A percentile compares a stretch with the other conserved stretches of the same genome.
phyloP scores from a whole-genome alignment of 2,888 invertebrate genomes.

The Pyralis farinalis region DNA sequence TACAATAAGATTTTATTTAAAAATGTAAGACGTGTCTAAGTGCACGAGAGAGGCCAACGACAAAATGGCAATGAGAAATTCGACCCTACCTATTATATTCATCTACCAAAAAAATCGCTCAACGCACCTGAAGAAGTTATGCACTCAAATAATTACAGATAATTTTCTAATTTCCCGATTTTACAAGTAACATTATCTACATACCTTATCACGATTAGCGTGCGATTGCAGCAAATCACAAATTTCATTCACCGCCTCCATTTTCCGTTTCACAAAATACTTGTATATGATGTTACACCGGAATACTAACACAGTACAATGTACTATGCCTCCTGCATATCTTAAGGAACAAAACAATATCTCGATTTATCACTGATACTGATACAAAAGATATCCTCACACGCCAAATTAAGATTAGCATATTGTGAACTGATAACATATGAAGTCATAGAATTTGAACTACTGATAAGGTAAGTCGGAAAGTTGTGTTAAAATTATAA shows the following conservation, averaged over 20 bases:
- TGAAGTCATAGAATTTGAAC: too few species aligned
- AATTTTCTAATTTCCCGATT: too few species aligned
- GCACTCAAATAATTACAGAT: too few species aligned
- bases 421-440: neutral
- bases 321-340: neutral
- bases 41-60: too few species aligned
- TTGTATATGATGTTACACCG: conserved; percentile 14
- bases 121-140: too few species aligned
- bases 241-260: conserved; percentile 68
- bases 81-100: too few species aligned
- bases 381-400: neutral
- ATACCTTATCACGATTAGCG: conserved; percentile 90
- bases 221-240: conserved; percentile 87
- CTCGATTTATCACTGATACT: neutral
- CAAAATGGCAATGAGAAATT: too few species aligned
- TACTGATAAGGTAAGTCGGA: too few species aligned
- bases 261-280: conserved; percentile 15
- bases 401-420: neutral
- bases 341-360: neutral
- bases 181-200: conserved; percentile 7
- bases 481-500: too few species aligned
- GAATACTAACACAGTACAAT: conserved; percentile 11
- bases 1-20: too few species aligned
- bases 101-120: too few species aligned
- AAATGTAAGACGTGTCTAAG: too few species aligned